Percentiles rank a stretch among this genome's conserved stretches.
Evolutionary conservation across 2,113 vertebrate species (phyloP).

Genomic region (Chamaetylas fuelleborni): DNA sequence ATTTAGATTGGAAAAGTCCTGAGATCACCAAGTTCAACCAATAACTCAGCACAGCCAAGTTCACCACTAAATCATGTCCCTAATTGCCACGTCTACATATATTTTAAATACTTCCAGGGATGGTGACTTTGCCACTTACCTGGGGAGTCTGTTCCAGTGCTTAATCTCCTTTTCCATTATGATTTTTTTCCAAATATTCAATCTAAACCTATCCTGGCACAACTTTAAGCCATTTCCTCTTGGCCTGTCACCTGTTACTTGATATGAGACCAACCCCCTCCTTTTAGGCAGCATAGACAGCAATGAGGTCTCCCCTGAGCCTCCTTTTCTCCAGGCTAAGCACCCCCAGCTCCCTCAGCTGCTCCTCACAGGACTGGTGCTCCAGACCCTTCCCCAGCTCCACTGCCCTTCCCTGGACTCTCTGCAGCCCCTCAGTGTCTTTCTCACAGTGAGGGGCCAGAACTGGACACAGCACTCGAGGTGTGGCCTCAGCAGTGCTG

Average conservation of each 20-base stretch:
- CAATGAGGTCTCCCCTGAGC: not conserved
- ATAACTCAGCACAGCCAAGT: not conserved
- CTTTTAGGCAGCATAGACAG: too few species aligned
- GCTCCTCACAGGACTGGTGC: not conserved
- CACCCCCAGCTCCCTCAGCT: not conserved
- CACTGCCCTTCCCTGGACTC: not conserved
- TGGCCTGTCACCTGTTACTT: not conserved
- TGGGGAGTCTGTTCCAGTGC: not conserved
- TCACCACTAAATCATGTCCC: not conserved
- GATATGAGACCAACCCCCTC: accelerated
- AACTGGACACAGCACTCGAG: not conserved
- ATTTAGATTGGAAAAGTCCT: not conserved
- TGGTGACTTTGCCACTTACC: not conserved
- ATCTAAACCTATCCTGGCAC: not conserved
- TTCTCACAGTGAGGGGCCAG: not conserved
- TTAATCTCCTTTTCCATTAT: not conserved
- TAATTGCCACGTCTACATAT: not conserved
- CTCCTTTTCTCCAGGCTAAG: not conserved
- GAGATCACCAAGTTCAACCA: not conserved
- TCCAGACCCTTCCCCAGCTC: not conserved
- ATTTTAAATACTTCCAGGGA: not conserved
- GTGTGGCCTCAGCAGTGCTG: not conserved
- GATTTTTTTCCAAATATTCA: not conserved
- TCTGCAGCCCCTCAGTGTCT: not conserved
- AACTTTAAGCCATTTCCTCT: not conserved